These are phyloP conservation scores for Tetragnatha montana DNA, from an alignment of 2,888 invertebrate genomes.

Conservation along the genomic window DNA sequence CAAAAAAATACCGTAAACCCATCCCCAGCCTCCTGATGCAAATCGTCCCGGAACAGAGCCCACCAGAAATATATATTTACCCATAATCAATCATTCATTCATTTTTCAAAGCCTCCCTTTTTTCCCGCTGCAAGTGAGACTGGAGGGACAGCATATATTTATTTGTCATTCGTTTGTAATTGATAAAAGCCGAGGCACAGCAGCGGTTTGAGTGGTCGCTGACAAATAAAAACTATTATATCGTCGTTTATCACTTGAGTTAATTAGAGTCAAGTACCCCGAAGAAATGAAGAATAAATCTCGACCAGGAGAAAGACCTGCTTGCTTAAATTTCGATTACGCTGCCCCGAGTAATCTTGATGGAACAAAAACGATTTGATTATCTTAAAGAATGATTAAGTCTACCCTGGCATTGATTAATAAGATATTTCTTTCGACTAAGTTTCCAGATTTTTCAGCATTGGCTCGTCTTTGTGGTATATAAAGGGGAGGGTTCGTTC, in stretches of 20 bases:
- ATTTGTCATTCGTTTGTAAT: constrained; percentile 20
- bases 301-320: constrained; percentile 3
- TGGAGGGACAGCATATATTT: not conserved
- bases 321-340: constrained; percentile 49
- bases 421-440: constrained; percentile 7
- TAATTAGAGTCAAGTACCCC: constrained; percentile 33
- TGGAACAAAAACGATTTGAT: constrained; percentile 49
- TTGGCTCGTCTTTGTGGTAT: constrained; percentile 4
- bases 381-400: constrained; percentile 51
- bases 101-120: not conserved
- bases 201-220: not conserved
- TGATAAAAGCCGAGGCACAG: not conserved
- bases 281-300: constrained; percentile 32
- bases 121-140: not conserved
- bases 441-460: not conserved
- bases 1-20: no score
- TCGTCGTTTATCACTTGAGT: constrained; percentile 33
- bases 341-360: constrained; percentile 40
- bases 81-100: not conserved
- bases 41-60: not conserved
- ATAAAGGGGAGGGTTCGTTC: not conserved
- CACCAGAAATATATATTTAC: not conserved
- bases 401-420: constrained; percentile 47
- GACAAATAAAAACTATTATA: constrained; percentile 29
- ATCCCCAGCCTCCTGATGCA: no score